Base-by-base conservation (phyloP, 2,888 invertebrate species). In the Leptinotarsa peninsularis region DNA sequence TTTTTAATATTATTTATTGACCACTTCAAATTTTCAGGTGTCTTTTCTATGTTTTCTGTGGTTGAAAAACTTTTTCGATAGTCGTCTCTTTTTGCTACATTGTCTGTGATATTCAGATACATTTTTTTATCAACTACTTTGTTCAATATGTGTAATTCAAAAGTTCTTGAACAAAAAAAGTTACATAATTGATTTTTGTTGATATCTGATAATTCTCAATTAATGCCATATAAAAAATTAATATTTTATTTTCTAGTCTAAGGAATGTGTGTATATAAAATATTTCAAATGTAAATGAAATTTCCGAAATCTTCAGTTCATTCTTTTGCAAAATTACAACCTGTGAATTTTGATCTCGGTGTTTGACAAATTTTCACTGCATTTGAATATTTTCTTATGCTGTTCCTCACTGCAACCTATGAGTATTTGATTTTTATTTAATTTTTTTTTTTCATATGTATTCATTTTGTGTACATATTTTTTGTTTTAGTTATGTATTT, bases 401-500 rank as follows among this genome's bases (percentile, higher is more conserved):
- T 10, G 7, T 43, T 43, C 43, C 43, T 43, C 43, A 43, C 10
- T 43, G 43, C 13, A 13, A 10, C 43, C 43, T 43, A 43, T 43
- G 3, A 43, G 33, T 63, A 43, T 43, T 43, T 18, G 4, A 18
- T 14, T 43, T 63, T 63, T 43, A 33, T 10, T 18, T 3, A 2
- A 18, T 21, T 63, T 27, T 60, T 60, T 18, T 17, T 58, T 60
- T 43, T 2, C 63, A 43, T 63, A 63, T 63, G 43, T 63, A 63
- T 63, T 63, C 63, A 43, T 43, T 63, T 43, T 63, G 63, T 63
- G 63, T 63, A 63, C 63, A 63, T 43, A 63, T 63, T 33, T 63
- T 43, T 63, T 18, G 4, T 63, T 63, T 63, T 43, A 63, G 27
- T 63, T 27, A 33, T 33, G 33, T 63, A n/a, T 33, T 33, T 33